A percentile compares a stretch with the other conserved stretches of the same genome.
Conservation (phyloP, 2,113 vertebrate species). For the Paralichthys olivaceus region DNA sequence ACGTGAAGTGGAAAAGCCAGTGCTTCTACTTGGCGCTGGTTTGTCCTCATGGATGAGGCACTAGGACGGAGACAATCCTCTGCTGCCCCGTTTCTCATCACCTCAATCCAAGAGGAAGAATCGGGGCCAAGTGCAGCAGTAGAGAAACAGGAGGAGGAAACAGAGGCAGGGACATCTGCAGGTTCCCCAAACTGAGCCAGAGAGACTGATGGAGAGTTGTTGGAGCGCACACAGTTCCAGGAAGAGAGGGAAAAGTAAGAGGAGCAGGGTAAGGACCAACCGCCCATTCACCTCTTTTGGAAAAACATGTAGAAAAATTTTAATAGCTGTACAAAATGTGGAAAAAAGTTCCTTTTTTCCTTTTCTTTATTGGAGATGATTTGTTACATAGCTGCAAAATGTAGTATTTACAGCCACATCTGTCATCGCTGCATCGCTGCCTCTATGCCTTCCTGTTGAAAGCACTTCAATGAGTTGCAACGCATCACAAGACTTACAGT, state of each 20-base stretch:
- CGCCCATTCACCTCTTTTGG: not conserved
- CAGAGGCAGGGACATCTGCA: constrained; percentile 56
- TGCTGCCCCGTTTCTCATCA: constrained; percentile 47
- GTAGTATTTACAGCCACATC: not conserved
- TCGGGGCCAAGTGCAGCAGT: constrained; percentile 52
- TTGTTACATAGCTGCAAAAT: not conserved
- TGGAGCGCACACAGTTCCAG: constrained; percentile 37
- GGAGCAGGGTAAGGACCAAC: constrained; percentile 8
- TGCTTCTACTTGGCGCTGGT: constrained; percentile 49
- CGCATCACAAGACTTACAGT: not conserved
- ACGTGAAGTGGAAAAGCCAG: constrained; percentile 52
- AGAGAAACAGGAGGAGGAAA: constrained; percentile 64
- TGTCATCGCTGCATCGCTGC: not conserved
- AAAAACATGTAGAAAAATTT: not conserved
- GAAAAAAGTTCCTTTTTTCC: not conserved
- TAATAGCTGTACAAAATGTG: not conserved
- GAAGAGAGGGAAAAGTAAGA: constrained; percentile 17
- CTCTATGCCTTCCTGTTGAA: not conserved
- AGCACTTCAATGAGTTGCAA: not conserved
- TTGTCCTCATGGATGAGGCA: constrained; percentile 37
- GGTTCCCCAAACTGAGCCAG: constrained; percentile 36
- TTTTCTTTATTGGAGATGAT: not conserved
- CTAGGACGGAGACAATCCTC: constrained; percentile 57
- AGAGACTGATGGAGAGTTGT: constrained; percentile 41
- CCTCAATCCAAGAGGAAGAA: constrained; percentile 46